Evolutionary conservation across 2,797 vertebrate genomes (phyloP).

Genomic region (Characodon lateralis): DNA sequence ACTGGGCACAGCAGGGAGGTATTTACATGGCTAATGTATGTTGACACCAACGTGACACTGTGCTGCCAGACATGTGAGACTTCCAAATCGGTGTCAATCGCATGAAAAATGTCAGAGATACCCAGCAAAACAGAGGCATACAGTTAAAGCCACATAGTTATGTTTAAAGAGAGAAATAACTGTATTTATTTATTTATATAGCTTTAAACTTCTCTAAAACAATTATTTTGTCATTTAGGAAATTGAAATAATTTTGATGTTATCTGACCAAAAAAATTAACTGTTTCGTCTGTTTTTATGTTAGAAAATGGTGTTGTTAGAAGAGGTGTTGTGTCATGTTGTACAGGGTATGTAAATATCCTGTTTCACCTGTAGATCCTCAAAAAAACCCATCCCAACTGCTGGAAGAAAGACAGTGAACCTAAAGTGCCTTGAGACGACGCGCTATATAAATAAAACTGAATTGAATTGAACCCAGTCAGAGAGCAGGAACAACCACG

Average conservation of each 20-base stretch:
- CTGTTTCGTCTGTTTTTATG: too few relatives aligned
- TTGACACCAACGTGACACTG: conserved; percentile 62
- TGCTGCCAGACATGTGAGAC: conserved; percentile 56
- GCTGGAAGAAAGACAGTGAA: conserved; percentile 64
- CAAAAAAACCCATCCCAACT: conserved; percentile 61
- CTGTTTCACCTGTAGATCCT: neutral
- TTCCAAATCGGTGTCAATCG: conserved; percentile 61
- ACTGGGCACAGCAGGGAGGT: conserved; percentile 76
- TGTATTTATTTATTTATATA: neutral
- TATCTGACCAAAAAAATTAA: too few relatives aligned
- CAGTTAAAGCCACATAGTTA: conserved; percentile 17
- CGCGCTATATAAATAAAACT: too few relatives aligned
- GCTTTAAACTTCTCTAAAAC: too few relatives aligned
- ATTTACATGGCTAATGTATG: conserved; percentile 62
- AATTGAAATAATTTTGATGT: too few relatives aligned
- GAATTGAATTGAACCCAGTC: conserved; percentile 49
- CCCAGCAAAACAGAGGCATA: conserved; percentile 62
- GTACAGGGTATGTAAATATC: neutral
- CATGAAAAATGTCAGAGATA: conserved; percentile 41
- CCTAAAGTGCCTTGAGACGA: too few relatives aligned
- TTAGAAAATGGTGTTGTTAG: neutral
- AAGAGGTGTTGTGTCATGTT: neutral
- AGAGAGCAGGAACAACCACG: conserved; percentile 61
- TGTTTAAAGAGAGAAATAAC: too few relatives aligned
- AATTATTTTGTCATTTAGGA: too few relatives aligned